Evolutionary conservation across 2,888 invertebrate genomes (phyloP), one percentile per base, ranked within the genome.

Genomic region (Flexamia atlantica): DNA sequence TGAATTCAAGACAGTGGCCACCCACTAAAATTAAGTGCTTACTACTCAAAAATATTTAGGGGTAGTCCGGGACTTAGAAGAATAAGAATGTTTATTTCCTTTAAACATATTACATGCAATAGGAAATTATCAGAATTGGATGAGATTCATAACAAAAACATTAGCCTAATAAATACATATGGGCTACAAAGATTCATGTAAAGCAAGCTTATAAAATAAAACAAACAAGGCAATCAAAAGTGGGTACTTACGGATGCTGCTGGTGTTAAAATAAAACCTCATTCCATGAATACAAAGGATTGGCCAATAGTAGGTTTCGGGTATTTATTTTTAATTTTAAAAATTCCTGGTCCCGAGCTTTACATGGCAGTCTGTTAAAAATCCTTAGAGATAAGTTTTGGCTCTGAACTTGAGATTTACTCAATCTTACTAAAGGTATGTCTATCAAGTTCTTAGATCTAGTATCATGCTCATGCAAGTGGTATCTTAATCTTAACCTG

Each of bases 171-270:
- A 36, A 36, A 36, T 36, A n/a, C n/a, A n/a, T n/a, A n/a, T n/a
- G n/a, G n/a, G n/a, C n/a, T n/a, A n/a, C 36, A 36, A 4, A 36
- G 36, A 36, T 9, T 36, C 9, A 7, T 36, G 36, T 36, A 36
- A 36, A 36, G 36, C 5, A 36, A 36, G 9, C 4, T 36, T 36
- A 7, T 9, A 36, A 36, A 36, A 36, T 7, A 7, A 9, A n/a
- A n/a, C 42, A 42, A 42, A 42, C 7, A 7, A n/a, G n/a, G n/a
- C n/a, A n/a, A n/a, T 50, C n/a, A 50, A 14, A 50, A 50, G 17
- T 50, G 17, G 50, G 50, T 50, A 50, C 50, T 50, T 50, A 50
- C 50, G 50, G 50, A 50, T 50, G 50, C 50, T 50, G 50, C 50
- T 50, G 50, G 50, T 3, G 17, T 50, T 17, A 10, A 3, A n/a